These are phyloP conservation scores for Pheosia gnoma DNA, from an alignment of 2,888 invertebrate species.

Conservation along the genomic window DNA sequence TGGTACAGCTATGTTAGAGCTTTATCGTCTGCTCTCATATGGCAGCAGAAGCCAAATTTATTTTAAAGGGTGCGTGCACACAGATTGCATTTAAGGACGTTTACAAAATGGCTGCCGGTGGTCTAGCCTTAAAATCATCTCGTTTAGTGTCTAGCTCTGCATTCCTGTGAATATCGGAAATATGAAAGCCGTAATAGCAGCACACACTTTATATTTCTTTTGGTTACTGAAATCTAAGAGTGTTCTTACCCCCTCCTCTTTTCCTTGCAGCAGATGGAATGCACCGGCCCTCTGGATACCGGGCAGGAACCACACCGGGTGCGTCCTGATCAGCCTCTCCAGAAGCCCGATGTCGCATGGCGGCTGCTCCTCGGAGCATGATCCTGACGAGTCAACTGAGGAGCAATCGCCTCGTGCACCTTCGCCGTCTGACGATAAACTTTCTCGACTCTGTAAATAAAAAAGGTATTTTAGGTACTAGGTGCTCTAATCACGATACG, in stretches of 20 bases:
- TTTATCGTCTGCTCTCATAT: no score
- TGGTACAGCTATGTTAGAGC: no score
- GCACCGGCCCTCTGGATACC: conserved; percentile 97
- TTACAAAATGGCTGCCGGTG: no score
- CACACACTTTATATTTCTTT: no score
- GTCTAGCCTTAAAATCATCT: no score
- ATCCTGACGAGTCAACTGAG: conserved; percentile 79
- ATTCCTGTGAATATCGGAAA: no score
- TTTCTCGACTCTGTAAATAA: conserved; percentile 85
- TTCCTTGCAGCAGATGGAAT: conserved; percentile 96
- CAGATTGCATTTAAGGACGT: no score
- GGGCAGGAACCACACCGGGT: conserved; percentile 98
- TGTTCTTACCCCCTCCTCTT: conserved; percentile 92
- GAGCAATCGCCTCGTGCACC: conserved; percentile 84
- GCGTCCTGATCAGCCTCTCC: conserved; percentile 94
- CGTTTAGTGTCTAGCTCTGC: no score
- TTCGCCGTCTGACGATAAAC: conserved; percentile 87
- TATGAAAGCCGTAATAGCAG: no score
- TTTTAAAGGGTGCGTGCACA: no score
- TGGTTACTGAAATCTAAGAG: background rate
- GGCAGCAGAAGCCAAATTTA: no score
- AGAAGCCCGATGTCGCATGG: conserved; percentile 93
- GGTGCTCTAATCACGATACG: no score
- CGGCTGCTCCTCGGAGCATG: conserved; percentile 86
- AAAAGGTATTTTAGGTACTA: background rate